These are phyloP conservation scores for Formica aserva DNA, from an alignment of 2,888 invertebrate genomes.

Conservation along the genomic window DNA sequence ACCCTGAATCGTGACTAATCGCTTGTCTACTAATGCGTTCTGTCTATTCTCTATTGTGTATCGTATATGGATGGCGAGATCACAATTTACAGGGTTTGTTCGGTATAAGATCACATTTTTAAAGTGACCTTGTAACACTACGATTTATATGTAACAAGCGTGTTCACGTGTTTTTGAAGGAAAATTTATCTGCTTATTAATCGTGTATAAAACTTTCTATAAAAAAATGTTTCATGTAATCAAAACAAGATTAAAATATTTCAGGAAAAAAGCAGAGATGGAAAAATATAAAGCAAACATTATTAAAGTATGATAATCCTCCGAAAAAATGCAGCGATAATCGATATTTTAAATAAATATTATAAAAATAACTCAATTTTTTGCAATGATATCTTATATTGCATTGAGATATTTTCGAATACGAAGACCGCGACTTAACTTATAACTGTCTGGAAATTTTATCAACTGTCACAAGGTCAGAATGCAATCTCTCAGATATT, in stretches of 20 bases:
- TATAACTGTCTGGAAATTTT: not conserved
- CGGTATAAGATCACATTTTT: not conserved
- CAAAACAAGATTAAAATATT: not conserved
- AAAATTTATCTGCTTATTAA: not conserved
- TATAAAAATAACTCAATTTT: conserved; percentile 18
- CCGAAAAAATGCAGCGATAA: not conserved
- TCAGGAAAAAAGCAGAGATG: not conserved
- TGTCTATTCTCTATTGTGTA: not conserved
- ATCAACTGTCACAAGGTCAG: conserved; percentile 11
- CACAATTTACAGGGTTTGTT: not conserved
- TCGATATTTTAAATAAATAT: conserved; percentile 16
- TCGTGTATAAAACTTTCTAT: not conserved
- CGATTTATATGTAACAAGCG: not conserved
- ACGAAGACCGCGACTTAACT: not conserved
- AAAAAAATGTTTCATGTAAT: not conserved
- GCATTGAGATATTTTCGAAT: not conserved
- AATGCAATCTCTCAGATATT: conserved; percentile 11
- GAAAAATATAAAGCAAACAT: not conserved
- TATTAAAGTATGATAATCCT: not conserved
- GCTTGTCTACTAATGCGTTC: not conserved
- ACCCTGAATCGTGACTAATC: conserved; percentile 23
- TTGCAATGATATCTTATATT: conserved; percentile 13
- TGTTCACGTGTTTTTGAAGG: not conserved
- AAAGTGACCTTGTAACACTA: not conserved
- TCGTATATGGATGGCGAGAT: not conserved